Conservation (phyloP, 1,140 invertebrate genomes). For the Arion vulgaris region DNA sequence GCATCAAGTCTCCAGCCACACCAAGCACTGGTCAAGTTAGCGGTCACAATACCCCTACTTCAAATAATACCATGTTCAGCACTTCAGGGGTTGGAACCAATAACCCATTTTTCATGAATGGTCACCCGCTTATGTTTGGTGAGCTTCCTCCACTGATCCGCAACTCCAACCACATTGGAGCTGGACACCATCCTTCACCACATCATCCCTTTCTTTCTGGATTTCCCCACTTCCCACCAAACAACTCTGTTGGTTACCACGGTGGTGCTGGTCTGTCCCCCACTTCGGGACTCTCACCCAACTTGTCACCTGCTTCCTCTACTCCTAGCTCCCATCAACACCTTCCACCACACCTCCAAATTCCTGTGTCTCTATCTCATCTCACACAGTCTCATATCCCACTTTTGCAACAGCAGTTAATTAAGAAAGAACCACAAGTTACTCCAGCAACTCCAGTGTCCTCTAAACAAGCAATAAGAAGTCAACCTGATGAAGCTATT, state of each 20-base stretch:
- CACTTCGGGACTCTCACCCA: constrained; percentile 10
- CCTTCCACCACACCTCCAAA: constrained; percentile 40
- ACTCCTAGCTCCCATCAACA: constrained; percentile 37
- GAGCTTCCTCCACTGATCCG: constrained; percentile 27
- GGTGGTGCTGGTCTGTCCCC: constrained; percentile 13
- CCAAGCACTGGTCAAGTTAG: neutral
- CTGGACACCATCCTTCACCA: neutral
- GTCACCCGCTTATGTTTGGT: constrained; percentile 26
- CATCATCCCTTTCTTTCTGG: constrained; percentile 16
- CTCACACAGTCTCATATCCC: neutral
- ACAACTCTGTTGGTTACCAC: constrained; percentile 11
- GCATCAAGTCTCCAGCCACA: neutral
- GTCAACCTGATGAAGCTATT: constrained; percentile 41
- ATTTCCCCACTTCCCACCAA: constrained; percentile 29
- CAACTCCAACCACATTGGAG: constrained; percentile 15
- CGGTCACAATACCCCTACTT: neutral
- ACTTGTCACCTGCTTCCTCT: constrained; percentile 5
- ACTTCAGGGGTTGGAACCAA: neutral
- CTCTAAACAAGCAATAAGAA: constrained; percentile 22
- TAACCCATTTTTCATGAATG: constrained; percentile 24
- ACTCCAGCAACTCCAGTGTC: constrained; percentile 39
- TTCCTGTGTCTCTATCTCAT: constrained; percentile 8
- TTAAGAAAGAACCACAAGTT: constrained; percentile 33
- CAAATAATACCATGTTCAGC: constrained; percentile 16
- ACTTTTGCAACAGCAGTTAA: constrained; percentile 12